phyloP scores from a whole-genome alignment of 2,113 vertebrate genomes.

The Microcebus ravelobensis region DNA sequence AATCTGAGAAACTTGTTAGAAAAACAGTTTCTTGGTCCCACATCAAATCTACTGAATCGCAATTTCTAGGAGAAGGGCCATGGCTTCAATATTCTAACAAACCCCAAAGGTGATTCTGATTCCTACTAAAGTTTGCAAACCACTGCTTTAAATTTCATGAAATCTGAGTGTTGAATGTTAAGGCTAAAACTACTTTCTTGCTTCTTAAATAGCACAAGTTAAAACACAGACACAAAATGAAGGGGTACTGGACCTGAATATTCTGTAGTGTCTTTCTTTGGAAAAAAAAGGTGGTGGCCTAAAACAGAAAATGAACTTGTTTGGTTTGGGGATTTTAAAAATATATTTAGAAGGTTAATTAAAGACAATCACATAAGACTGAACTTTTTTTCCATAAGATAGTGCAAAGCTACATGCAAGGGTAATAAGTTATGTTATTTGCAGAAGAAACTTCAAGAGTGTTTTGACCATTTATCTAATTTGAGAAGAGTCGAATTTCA shows the following conservation, averaged over 20 bases:
- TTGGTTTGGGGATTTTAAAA: conserved; percentile 49
- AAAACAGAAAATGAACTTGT: conserved; percentile 25
- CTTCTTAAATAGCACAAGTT: conserved; percentile 45
- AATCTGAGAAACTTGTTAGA: not conserved
- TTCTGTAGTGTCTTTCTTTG: conserved; percentile 41
- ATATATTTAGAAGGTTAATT: conserved; percentile 46
- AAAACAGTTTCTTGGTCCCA: not conserved
- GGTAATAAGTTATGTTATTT: not conserved
- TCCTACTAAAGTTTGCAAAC: not conserved
- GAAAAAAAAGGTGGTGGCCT: not conserved
- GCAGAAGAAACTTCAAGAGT: conserved; percentile 32
- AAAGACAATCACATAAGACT: conserved; percentile 40
- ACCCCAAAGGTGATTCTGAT: not conserved
- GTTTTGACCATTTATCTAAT: conserved; percentile 28
- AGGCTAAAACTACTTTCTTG: conserved; percentile 15
- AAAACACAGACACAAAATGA: conserved; percentile 58
- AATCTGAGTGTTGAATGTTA: not conserved
- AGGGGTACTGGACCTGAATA: not conserved
- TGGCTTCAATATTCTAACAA: not conserved
- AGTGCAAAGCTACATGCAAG: not conserved
- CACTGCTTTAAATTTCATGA: conserved; percentile 12
- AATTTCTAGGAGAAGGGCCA: not conserved
- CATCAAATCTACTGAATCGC: not conserved
- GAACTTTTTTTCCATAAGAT: not conserved
- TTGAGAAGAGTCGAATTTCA: conserved; percentile 41